Percentiles rank a stretch among this genome's conserved stretches.
Evolutionary conservation across 2,113 vertebrate species (phyloP).

Genomic region (Pelecanoides urinatrix): DNA sequence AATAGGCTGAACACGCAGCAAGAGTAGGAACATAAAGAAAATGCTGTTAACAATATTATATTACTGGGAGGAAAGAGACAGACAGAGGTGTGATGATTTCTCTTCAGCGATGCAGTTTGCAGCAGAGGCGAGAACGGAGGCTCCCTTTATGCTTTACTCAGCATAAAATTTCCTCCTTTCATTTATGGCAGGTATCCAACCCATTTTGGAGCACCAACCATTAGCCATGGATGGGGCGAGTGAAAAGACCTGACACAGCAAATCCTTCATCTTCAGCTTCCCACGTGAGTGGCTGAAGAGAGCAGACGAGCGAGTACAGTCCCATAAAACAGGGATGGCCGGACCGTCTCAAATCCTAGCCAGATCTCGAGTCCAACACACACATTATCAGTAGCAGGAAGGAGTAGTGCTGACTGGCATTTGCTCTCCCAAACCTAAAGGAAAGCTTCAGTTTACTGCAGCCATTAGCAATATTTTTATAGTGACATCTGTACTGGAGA

Average conservation of each 20-base stretch:
- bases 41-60: background rate
- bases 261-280: background rate
- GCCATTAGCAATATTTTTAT: background rate
- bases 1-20: background rate
- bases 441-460: background rate
- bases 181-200: background rate
- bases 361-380: background rate
- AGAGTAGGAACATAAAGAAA: background rate
- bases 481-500: background rate
- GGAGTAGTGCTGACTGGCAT: background rate
- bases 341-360: background rate
- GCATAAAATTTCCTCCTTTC: conserved; percentile 23
- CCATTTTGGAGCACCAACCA: background rate
- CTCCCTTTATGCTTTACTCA: conserved; percentile 36
- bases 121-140: background rate
- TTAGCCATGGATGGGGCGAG: background rate
- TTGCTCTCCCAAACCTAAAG: background rate
- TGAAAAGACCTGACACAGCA: background rate
- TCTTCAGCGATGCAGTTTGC: background rate
- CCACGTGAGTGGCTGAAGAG: background rate
- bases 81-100: background rate
- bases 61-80: background rate
- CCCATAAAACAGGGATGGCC: background rate
- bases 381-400: background rate
- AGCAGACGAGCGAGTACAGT: background rate